These are phyloP conservation scores for Ctenochaetus hawaiiensis DNA, from an alignment of 2,797 vertebrate genomes.

Conservation along the genomic window DNA sequence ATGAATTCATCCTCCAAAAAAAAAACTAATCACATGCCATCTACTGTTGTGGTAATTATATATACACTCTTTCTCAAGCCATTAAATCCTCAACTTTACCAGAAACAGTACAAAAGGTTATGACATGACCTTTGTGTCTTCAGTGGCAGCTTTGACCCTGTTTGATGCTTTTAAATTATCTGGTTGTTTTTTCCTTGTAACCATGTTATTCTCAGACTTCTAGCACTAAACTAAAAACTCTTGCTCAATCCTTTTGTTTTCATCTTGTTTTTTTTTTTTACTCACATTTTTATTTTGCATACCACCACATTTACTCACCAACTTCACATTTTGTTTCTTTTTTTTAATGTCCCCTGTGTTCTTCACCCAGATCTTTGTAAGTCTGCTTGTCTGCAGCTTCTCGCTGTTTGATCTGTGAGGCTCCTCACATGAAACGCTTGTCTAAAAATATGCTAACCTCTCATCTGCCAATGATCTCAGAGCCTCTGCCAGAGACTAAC, in stretches of 20 bases:
- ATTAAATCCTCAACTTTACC: background rate
- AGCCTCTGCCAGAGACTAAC: slow-evolving; percentile 58
- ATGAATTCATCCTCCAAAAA: too few species aligned
- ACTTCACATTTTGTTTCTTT: background rate
- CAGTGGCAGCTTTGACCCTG: background rate
- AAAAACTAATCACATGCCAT: too few species aligned
- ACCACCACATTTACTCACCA: background rate
- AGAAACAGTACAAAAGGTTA: slow-evolving; percentile 12
- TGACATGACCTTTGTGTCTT: slow-evolving; percentile 7
- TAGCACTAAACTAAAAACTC: slow-evolving; percentile 4
- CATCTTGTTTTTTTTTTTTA: slow-evolving; percentile 27
- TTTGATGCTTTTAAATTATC: slow-evolving; percentile 2
- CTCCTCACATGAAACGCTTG: slow-evolving; percentile 64
- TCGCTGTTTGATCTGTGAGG: slow-evolving; percentile 70
- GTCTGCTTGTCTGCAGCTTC: slow-evolving; percentile 52
- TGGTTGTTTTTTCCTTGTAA: slow-evolving; percentile 11
- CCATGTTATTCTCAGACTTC: slow-evolving; percentile 2
- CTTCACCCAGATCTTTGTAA: slow-evolving; percentile 58
- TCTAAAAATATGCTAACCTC: slow-evolving; percentile 78
- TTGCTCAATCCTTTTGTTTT: slow-evolving; percentile 17
- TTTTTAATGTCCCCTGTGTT: slow-evolving; percentile 28
- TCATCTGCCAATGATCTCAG: slow-evolving; percentile 70
- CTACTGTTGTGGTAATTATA: too few species aligned
- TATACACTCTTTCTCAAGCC: too few species aligned
- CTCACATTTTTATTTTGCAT: slow-evolving; percentile 29